These are phyloP conservation scores for Nanorana parkeri DNA, from an alignment of 2,113 vertebrate genomes.

Conservation along the genomic window DNA sequence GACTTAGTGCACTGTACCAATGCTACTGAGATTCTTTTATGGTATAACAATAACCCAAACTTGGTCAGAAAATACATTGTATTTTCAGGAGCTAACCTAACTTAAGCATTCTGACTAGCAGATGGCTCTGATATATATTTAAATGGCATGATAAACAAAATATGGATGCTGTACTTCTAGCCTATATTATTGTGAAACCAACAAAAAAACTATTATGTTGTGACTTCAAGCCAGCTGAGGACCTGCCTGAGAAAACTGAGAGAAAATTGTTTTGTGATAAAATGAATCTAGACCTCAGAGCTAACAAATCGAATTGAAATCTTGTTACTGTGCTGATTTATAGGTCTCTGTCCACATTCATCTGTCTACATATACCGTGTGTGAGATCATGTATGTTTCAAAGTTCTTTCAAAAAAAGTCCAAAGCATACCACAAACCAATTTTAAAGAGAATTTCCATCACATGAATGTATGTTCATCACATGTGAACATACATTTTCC, in stretches of 20 bases:
- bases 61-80: neutral
- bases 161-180: conserved; percentile 18
- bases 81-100: neutral
- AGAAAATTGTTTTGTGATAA: conserved; percentile 54
- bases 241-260: conserved; percentile 51
- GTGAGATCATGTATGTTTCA: too few species aligned
- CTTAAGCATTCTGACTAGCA: neutral
- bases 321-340: conserved; percentile 54
- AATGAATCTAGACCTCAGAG: conserved; percentile 51
- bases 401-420: too few species aligned
- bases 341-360: conserved; percentile 52
- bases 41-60: neutral
- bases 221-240: conserved; percentile 47
- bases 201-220: conserved; percentile 44
- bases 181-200: conserved; percentile 31
- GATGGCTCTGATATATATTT: conserved; percentile 13
- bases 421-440: too few species aligned
- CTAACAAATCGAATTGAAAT: conserved; percentile 57
- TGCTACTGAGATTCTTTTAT: too few species aligned
- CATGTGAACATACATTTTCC: too few species aligned
- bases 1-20: too few species aligned
- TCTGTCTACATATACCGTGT: conserved; percentile 24
- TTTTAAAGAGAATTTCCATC: too few species aligned
- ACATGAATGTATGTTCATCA: too few species aligned
- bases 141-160: conserved; percentile 38